Percentiles rank a stretch among this genome's conserved stretches.
phyloP scores from a whole-genome alignment of 2,113 vertebrate species.

The Cinclus mexicanus region DNA sequence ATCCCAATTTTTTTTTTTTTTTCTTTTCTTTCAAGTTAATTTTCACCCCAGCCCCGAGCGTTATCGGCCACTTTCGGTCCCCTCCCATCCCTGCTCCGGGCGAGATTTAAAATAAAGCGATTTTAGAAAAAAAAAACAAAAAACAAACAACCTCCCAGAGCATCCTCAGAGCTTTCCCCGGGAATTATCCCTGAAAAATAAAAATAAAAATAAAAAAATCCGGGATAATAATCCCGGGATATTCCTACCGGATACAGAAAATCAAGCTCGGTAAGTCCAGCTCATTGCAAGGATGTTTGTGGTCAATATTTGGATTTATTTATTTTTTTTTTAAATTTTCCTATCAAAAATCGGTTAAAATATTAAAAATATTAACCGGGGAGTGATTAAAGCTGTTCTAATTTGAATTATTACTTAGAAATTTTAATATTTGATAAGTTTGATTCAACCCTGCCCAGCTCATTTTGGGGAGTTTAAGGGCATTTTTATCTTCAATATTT shows the following conservation, averaged over 20 bases:
- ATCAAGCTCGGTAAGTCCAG: not conserved
- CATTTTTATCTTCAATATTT: too few relatives aligned
- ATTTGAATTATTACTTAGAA: not conserved
- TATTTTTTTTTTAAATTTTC: not conserved
- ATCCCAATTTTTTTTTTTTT: not conserved
- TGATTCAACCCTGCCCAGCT: too few relatives aligned
- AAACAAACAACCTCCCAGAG: not conserved
- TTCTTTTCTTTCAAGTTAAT: accelerated
- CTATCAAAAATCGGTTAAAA: not conserved
- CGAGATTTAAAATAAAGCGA: not conserved
- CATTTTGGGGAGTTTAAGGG: too few relatives aligned
- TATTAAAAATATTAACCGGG: accelerated
- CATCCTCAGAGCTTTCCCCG: not conserved
- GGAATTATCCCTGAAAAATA: not conserved
- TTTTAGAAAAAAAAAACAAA: not conserved
- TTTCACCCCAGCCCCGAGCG: not conserved
- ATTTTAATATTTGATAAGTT: too few relatives aligned
- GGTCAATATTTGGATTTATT: not conserved
- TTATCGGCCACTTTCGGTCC: too few relatives aligned
- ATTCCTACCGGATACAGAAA: not conserved
- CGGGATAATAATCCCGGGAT: not conserved
- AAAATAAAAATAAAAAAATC: not conserved
- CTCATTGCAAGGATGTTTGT: accelerated
- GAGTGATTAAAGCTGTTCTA: accelerated
- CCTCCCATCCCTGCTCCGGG: too few relatives aligned